These are phyloP conservation scores for Upupa epops DNA, from an alignment of 2,113 vertebrate species.

Conservation along the genomic window DNA sequence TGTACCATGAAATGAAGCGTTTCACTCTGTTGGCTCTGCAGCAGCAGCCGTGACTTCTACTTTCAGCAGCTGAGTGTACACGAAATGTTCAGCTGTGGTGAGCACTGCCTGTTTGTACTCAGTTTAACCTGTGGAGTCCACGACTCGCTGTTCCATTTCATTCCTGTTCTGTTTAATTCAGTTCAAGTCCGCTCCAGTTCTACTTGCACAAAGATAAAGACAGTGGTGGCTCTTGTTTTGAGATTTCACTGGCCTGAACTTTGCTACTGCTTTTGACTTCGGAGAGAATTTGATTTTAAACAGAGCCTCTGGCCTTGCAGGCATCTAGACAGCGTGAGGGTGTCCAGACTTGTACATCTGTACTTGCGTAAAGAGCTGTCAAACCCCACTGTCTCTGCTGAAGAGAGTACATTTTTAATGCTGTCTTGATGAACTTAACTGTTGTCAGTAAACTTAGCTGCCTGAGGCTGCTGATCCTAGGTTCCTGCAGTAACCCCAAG, in stretches of 20 bases:
- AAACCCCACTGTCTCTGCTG: background rate
- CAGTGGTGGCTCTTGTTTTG: background rate
- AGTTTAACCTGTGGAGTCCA: background rate
- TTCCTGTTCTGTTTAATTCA: too few species aligned
- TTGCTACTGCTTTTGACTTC: background rate
- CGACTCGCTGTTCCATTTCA: background rate
- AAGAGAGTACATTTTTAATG: background rate
- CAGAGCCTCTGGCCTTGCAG: background rate
- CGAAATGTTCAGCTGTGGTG: background rate
- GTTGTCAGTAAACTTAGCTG: slow-evolving; percentile 36
- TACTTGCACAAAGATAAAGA: background rate
- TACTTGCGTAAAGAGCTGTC: background rate
- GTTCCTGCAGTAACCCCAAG: slow-evolving; percentile 58
- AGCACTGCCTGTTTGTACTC: background rate
- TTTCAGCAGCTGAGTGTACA: background rate
- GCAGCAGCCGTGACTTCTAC: background rate
- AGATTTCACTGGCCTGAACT: background rate
- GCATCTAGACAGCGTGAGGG: background rate
- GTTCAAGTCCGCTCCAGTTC: background rate
- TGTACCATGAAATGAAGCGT: background rate
- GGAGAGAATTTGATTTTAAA: background rate
- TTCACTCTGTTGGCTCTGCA: background rate
- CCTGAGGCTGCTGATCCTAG: slow-evolving; percentile 44
- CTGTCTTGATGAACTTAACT: background rate
- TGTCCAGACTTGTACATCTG: background rate